A percentile compares a stretch with the other conserved stretches of the same genome.
These are phyloP conservation scores for Troglohyphantes excavatus DNA, from an alignment of 2,888 invertebrate species.

Conservation along the genomic window DNA sequence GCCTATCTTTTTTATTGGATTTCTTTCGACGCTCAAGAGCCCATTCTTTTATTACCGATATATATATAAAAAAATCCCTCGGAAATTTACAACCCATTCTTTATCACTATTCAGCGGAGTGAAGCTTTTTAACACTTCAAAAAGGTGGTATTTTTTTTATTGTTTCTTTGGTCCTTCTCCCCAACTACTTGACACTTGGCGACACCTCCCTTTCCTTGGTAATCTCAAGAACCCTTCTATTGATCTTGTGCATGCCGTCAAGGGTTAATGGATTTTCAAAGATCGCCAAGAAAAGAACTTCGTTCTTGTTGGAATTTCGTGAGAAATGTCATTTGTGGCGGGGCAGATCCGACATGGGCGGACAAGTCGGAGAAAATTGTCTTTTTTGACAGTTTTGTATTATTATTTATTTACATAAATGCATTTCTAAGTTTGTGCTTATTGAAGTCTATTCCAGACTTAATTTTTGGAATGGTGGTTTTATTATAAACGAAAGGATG, in stretches of 20 bases:
- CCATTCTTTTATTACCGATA: neutral
- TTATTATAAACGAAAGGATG: too few relatives aligned
- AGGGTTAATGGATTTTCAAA: neutral
- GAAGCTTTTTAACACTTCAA: slow-evolving; percentile 29
- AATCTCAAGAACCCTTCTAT: slow-evolving; percentile 21
- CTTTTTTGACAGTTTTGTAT: too few relatives aligned
- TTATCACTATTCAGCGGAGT: slow-evolving; percentile 21
- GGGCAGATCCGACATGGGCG: neutral
- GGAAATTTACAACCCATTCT: neutral
- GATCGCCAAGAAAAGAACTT: neutral
- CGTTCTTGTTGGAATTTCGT: neutral
- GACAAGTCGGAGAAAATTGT: too few relatives aligned
- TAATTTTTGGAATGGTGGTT: too few relatives aligned
- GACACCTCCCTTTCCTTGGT: neutral
- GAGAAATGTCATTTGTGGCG: neutral
- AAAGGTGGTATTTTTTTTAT: slow-evolving; percentile 17
- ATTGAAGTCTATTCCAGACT: too few relatives aligned
- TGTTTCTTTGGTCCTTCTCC: neutral
- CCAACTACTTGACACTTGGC: neutral
- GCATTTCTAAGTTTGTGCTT: too few relatives aligned
- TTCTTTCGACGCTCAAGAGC: slow-evolving; percentile 12
- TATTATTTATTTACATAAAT: too few relatives aligned
- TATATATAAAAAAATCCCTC: slow-evolving; percentile 31
- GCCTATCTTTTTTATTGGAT: slow-evolving; percentile 1
- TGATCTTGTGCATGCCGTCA: neutral